Evolutionary conservation across 2,888 invertebrate genomes (phyloP).

Genomic region (Cantharis rustica): DNA sequence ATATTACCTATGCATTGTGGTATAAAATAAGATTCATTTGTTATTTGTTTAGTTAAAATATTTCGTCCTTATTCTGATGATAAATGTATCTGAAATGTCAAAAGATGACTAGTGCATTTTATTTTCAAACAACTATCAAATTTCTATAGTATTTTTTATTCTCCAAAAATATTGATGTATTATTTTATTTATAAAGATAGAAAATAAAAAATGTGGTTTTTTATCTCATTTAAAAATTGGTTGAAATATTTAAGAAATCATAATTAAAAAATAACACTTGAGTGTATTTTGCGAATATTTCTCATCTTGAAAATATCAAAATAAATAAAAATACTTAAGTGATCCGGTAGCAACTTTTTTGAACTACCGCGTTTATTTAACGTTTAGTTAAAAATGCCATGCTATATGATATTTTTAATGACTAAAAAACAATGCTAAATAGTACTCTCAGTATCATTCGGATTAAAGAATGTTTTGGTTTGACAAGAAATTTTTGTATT

Average conservation of each 20-base stretch:
- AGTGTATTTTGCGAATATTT: background rate
- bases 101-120: slow-evolving; percentile 29
- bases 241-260: background rate
- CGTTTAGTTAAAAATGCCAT: no score
- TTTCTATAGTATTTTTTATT: background rate
- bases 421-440: no score
- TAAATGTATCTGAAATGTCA: slow-evolving; percentile 38
- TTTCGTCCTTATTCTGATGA: slow-evolving; percentile 21
- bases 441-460: no score
- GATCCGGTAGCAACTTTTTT: background rate
- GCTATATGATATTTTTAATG: no score
- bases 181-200: background rate
- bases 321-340: background rate
- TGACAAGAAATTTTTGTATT: no score
- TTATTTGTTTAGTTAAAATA: background rate
- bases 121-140: background rate
- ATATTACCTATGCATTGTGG: background rate
- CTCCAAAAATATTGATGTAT: background rate
- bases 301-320: background rate
- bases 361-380: background rate
- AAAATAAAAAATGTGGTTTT: background rate
- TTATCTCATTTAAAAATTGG: background rate
- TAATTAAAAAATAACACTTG: background rate
- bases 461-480: no score
- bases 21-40: background rate